These are phyloP conservation scores for Otolemur garnettii DNA, from an alignment of 2,113 vertebrate species.

Conservation along the genomic window DNA sequence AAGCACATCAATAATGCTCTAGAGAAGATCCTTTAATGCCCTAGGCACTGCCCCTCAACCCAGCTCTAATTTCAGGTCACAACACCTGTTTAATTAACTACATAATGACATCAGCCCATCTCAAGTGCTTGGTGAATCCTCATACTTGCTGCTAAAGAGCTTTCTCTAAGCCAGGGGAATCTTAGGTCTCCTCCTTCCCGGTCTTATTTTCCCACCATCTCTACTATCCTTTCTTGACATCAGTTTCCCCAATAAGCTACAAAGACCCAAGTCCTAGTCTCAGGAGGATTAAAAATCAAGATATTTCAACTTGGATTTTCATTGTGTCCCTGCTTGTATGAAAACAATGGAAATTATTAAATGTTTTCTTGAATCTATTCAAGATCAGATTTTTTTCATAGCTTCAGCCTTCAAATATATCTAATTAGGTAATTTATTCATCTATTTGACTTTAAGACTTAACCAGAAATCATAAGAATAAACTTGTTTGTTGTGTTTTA, in stretches of 20 bases:
- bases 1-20: background rate
- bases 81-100: background rate
- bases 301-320: background rate
- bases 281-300: background rate
- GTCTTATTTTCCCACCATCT: background rate
- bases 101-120: background rate
- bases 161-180: background rate
- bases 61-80: background rate
- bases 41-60: background rate
- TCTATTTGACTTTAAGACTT: background rate
- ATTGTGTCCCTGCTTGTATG: background rate
- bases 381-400: constrained; percentile 38
- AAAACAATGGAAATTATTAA: constrained; percentile 3
- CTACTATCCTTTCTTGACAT: background rate
- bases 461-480: background rate
- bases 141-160: background rate
- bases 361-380: background rate
- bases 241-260: background rate
- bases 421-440: background rate
- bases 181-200: background rate
- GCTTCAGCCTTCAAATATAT: background rate
- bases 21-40: background rate
- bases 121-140: background rate
- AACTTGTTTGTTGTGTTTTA: background rate
- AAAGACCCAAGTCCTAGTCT: background rate